Evolutionary conservation across 1,140 invertebrate genomes (phyloP).

Genomic region (Akabosia matsudoensis): DNA sequence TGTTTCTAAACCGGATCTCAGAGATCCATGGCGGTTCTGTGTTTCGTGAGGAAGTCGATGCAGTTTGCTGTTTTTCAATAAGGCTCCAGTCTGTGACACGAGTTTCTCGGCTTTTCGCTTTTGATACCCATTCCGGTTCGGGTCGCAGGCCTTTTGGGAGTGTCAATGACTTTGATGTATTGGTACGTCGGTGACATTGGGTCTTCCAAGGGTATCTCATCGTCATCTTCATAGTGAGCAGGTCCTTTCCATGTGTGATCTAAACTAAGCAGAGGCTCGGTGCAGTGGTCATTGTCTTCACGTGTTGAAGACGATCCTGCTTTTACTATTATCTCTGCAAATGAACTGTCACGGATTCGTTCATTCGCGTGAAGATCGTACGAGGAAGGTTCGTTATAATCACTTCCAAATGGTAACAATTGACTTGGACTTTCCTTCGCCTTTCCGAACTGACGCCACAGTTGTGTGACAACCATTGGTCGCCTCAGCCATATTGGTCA

Average conservation of each 20-base stretch:
- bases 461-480: neutral
- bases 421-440: constrained; percentile 28
- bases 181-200: neutral
- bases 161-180: constrained; percentile 39
- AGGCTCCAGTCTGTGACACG: constrained; percentile 43
- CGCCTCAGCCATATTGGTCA: neutral
- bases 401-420: constrained; percentile 26
- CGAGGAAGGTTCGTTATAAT: neutral
- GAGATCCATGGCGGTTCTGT: constrained; percentile 44
- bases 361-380: neutral
- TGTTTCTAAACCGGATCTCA: constrained; percentile 38
- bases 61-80: constrained; percentile 31
- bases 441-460: neutral
- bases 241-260: constrained; percentile 44
- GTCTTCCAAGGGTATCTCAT: neutral
- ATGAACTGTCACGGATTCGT: neutral
- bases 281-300: neutral
- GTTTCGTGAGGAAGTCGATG: constrained; percentile 17
- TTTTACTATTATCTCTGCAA: neutral
- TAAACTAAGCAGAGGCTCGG: constrained; percentile 33
- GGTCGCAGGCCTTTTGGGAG: constrained; percentile 39
- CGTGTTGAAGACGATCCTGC: neutral
- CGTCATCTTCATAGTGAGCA: constrained; percentile 23
- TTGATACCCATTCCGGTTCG: constrained; percentile 47
- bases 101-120: constrained; percentile 43